A percentile compares a stretch with the other conserved stretches of the same genome.
These are phyloP conservation scores for Piliocolobus tephrosceles DNA, from an alignment of 2,113 vertebrate species.

Conservation along the genomic window DNA sequence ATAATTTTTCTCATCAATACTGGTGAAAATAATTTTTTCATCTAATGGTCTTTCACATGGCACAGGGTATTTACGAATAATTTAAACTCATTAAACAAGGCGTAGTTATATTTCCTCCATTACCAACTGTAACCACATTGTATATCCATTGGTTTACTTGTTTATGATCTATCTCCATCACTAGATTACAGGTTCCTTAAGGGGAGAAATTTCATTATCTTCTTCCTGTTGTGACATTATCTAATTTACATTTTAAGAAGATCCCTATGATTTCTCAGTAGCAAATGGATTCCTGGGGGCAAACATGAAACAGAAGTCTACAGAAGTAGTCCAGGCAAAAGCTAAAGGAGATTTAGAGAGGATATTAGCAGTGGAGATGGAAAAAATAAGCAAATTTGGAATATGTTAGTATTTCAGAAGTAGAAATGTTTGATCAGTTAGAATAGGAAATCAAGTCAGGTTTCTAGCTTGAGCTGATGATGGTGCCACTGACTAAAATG, in stretches of 20 bases:
- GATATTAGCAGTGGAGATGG: not conserved
- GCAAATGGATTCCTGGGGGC: not conserved
- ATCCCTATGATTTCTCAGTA: not conserved
- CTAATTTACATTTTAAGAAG: slow-evolving; percentile 26
- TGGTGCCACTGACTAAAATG: not conserved
- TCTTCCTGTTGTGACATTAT: slow-evolving; percentile 1
- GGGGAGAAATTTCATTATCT: not conserved
- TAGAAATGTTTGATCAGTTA: not conserved
- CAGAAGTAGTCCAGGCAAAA: not conserved
- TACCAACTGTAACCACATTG: not conserved
- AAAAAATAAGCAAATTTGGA: not conserved
- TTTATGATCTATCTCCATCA: not conserved
- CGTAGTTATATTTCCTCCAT: not conserved
- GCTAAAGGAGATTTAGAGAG: not conserved
- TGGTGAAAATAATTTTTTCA: slow-evolving; percentile 22
- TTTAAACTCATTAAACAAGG: slow-evolving; percentile 27
- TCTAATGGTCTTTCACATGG: slow-evolving; percentile 15
- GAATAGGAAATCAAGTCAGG: not conserved
- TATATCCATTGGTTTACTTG: not conserved
- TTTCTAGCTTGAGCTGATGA: not conserved
- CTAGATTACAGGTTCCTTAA: not conserved
- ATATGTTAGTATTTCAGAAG: not conserved
- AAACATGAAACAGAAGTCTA: not conserved
- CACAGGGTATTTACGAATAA: slow-evolving; percentile 8
- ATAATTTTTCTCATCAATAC: not conserved